phyloP scores from a whole-genome alignment of 2,113 vertebrate species.

The Glaucidium brasilianum region DNA sequence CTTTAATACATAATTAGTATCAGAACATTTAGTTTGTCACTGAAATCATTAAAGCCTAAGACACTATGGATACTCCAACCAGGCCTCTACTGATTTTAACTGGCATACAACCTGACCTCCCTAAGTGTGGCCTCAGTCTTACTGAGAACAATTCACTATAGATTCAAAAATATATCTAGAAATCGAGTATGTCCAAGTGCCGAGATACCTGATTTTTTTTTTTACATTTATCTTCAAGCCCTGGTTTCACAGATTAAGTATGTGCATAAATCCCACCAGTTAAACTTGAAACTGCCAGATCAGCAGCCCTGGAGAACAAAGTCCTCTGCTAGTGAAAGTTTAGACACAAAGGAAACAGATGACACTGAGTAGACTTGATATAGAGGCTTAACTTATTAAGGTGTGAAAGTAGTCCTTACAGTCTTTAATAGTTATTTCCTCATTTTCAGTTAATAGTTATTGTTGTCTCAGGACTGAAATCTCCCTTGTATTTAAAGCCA shows the following conservation, averaged over 20 bases:
- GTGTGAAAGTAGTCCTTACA: not conserved
- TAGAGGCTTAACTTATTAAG: not conserved
- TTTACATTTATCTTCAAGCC: not conserved
- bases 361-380: not conserved
- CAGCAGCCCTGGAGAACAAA: not conserved
- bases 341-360: not conserved
- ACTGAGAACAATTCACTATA: not conserved
- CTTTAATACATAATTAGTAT: not conserved
- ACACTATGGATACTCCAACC: not conserved
- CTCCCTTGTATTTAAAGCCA: not conserved
- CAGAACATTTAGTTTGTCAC: not conserved
- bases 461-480: not conserved
- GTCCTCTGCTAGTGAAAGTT: not conserved
- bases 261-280: not conserved
- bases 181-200: not conserved
- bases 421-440: not conserved
- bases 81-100: not conserved
- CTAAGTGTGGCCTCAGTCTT: not conserved
- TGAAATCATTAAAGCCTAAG: not conserved
- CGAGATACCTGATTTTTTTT: not conserved
- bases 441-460: not conserved
- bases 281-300: not conserved
- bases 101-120: not conserved
- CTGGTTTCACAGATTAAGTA: not conserved
- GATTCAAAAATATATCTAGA: not conserved